A percentile compares a stretch with the other conserved stretches of the same genome.
phyloP scores from a whole-genome alignment of 2,113 vertebrate genomes.

The Anhinga rufa region DNA sequence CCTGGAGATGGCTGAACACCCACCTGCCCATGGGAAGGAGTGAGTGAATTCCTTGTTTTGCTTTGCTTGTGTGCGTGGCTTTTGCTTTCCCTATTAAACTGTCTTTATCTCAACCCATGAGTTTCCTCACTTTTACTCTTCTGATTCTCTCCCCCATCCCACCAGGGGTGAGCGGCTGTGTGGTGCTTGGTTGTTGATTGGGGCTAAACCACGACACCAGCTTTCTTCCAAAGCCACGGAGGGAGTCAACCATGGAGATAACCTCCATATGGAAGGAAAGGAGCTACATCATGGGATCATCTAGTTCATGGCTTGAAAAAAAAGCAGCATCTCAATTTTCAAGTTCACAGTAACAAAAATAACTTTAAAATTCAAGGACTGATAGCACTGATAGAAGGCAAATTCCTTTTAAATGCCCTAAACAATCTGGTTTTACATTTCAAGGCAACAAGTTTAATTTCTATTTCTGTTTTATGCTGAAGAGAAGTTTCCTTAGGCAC shows the following conservation, averaged over 20 bases:
- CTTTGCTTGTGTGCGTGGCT: no score
- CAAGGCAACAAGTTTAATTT: neutral
- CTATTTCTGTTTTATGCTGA: neutral
- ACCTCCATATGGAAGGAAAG: neutral
- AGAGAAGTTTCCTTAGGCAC: neutral
- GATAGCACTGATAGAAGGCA: neutral
- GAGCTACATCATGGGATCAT: rapidly evolving
- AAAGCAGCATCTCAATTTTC: neutral
- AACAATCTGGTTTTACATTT: neutral
- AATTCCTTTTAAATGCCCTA: neutral
- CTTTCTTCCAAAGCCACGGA: neutral
- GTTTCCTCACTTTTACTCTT: no score
- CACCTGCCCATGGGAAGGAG: no score
- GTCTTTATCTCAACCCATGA: no score
- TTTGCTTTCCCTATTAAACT: no score
- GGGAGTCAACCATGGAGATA: neutral
- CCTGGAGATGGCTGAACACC: no score
- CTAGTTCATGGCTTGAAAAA: neutral
- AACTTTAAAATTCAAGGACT: neutral
- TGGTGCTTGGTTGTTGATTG: no score
- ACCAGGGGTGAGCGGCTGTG: no score
- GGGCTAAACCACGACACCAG: no score
- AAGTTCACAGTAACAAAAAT: neutral
- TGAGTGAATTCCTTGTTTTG: no score
- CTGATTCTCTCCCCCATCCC: no score